Percentiles rank a stretch among this genome's conserved stretches.
Evolutionary conservation across 2,113 vertebrate species (phyloP).

Genomic region (Ellobius talpinus): DNA sequence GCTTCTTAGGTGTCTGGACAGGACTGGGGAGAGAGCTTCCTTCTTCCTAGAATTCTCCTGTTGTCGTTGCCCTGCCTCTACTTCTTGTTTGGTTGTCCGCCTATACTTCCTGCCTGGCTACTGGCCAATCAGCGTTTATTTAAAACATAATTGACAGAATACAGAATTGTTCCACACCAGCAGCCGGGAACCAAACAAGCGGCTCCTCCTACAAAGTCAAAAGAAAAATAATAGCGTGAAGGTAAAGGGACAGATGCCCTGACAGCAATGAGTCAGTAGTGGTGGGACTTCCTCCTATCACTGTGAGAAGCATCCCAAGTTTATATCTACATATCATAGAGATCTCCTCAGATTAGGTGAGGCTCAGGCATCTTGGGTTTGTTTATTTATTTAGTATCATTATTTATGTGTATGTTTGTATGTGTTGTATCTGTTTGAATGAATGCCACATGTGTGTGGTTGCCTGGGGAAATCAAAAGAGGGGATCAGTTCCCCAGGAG

Average conservation of each 20-base stretch:
- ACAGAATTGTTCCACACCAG: no score
- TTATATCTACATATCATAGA: not conserved
- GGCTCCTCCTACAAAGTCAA: not conserved
- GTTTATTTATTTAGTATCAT: not conserved
- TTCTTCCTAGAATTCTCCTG: no score
- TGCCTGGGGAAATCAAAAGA: not conserved
- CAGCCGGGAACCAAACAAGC: no score
- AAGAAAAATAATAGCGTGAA: not conserved
- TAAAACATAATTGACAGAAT: no score
- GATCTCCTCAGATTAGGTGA: not conserved
- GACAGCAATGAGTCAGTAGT: not conserved
- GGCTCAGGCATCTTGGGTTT: not conserved
- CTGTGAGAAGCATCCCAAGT: not conserved
- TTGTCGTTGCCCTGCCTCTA: no score
- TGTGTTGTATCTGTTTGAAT: not conserved
- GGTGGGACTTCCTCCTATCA: not conserved
- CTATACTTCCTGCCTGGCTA: no score
- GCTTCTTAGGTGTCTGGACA: no score
- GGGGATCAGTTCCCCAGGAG: not conserved
- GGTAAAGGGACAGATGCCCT: not conserved
- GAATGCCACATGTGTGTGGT: no score
- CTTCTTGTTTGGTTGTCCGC: no score
- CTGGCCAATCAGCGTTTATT: no score
- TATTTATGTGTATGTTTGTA: not conserved
- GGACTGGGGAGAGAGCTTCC: no score